phyloP scores from a whole-genome alignment of 2,888 invertebrate genomes.

The Polymixis flavicincta region DNA sequence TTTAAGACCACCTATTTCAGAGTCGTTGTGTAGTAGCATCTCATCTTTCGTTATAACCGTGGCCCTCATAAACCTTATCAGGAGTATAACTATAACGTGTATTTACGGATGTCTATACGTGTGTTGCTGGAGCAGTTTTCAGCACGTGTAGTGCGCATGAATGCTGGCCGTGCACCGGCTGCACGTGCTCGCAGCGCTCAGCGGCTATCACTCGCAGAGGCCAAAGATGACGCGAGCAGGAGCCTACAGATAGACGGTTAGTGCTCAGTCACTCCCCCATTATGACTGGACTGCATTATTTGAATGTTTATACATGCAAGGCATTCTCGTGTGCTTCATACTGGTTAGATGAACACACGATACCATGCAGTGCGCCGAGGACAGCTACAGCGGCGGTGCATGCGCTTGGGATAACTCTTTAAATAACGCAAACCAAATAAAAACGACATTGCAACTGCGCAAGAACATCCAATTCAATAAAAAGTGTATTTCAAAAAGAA shows the following conservation, averaged over 20 bases:
- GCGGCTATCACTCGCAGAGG: conserved; percentile 14
- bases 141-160: conserved; percentile 14
- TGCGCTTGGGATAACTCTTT: not conserved
- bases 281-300: not conserved
- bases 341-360: not conserved
- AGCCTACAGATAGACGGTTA: conserved; percentile 6
- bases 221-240: conserved; percentile 25
- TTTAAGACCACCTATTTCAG: not conserved
- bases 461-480: not conserved
- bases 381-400: not conserved
- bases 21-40: too few relatives aligned
- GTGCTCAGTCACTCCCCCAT: conserved; percentile 2
- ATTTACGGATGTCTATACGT: too few relatives aligned
- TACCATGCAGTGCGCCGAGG: not conserved
- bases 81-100: not conserved
- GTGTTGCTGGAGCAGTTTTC: not conserved
- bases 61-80: not conserved
- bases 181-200: conserved; percentile 21
- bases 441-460: not conserved
- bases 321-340: not conserved
- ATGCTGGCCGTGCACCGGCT: not conserved
- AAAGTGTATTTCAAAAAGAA: too few relatives aligned
- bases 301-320: not conserved
- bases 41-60: not conserved
- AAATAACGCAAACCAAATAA: not conserved